phyloP scores from a whole-genome alignment of 2,113 vertebrate genomes.

The Oncorhynchus nerka region DNA sequence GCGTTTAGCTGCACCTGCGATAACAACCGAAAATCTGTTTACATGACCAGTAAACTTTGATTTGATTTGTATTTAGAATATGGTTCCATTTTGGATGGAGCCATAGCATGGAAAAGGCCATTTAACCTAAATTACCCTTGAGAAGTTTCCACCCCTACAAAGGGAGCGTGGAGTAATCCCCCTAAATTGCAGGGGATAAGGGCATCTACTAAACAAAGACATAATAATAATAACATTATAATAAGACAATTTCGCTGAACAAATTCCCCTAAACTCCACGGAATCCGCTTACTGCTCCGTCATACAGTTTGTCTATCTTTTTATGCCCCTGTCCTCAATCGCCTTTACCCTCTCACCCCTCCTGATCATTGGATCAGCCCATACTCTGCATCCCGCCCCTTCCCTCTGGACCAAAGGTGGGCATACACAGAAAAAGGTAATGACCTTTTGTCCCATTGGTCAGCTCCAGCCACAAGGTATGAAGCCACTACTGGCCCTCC shows the following conservation, averaged over 20 bases:
- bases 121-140: constrained; percentile 46
- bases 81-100: no score
- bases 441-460: constrained; percentile 59
- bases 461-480: constrained; percentile 46
- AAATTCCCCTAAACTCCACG: constrained; percentile 54
- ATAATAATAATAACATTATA: no score
- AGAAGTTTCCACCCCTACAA: constrained; percentile 19
- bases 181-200: constrained; percentile 52
- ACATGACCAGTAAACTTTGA: no score
- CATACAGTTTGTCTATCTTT: constrained; percentile 42
- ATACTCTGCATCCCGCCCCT: constrained; percentile 16
- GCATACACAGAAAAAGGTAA: constrained; percentile 9
- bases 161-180: not conserved
- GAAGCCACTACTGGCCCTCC: constrained; percentile 46
- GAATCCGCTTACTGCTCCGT: constrained; percentile 56
- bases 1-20: no score
- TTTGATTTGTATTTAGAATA: no score
- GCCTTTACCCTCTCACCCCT: constrained; percentile 7
- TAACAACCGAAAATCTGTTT: no score
- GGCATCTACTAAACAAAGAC: not conserved
- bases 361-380: constrained; percentile 62
- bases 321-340: not conserved
- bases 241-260: constrained; percentile 36
- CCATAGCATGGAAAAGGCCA: constrained; percentile 30
- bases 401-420: not conserved